Evolutionary conservation across 1,140 invertebrate species (phyloP).

Genomic region (Cataglyphis hispanica): DNA sequence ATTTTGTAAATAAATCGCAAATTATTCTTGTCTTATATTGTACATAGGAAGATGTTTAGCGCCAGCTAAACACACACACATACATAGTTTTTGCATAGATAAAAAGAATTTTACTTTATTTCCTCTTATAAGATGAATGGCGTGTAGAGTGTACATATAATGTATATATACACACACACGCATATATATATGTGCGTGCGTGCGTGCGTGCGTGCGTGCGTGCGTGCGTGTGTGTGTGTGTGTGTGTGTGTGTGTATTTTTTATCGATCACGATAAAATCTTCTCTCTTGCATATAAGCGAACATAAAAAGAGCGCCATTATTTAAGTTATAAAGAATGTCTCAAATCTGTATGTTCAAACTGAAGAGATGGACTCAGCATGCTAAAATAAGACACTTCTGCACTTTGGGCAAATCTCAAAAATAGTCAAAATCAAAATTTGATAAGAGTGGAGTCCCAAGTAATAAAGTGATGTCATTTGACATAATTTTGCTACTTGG

Average conservation of each 20-base stretch:
- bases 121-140: neutral
- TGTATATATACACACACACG: constrained; percentile 23
- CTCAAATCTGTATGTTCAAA: no score
- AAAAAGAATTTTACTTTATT: constrained; percentile 3
- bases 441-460: no score
- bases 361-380: no score
- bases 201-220: no score
- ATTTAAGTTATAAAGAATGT: constrained; percentile 8
- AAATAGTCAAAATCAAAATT: no score
- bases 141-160: constrained; percentile 11
- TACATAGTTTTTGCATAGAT: constrained; percentile 16
- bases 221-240: no score
- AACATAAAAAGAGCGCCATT: constrained; percentile 33
- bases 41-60: constrained; percentile 59
- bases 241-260: constrained; percentile 75
- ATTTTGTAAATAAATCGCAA: constrained; percentile 58
- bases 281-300: constrained; percentile 62
- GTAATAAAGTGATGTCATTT: no score
- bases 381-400: no score
- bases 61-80: neutral
- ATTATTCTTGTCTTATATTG: constrained; percentile 52
- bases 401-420: no score
- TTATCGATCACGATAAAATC: constrained; percentile 73
- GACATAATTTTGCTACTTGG: no score
- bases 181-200: no score